phyloP scores from a whole-genome alignment of 2,113 vertebrate species.

The Centropristis striata region DNA sequence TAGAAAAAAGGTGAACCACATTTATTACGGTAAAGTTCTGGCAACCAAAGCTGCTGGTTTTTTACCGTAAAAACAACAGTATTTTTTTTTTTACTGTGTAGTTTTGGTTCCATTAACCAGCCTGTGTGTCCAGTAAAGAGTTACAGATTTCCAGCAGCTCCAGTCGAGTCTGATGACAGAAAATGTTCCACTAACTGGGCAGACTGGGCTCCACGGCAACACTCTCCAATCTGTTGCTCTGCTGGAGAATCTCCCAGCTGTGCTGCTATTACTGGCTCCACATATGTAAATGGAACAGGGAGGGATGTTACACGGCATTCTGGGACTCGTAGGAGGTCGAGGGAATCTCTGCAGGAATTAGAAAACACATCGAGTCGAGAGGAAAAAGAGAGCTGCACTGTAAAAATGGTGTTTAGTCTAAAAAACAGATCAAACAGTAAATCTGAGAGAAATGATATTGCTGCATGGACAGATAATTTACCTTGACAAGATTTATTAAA shows the following conservation, averaged over 20 bases:
- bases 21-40: no score
- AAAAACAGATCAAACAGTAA: no score
- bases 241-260: neutral
- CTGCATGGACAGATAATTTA: no score
- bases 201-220: neutral
- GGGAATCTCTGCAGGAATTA: neutral
- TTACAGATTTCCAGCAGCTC: neutral
- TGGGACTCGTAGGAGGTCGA: conserved; percentile 7
- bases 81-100: no score
- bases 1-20: no score
- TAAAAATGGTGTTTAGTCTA: no score
- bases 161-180: neutral
- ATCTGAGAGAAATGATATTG: no score
- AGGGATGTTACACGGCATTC: neutral
- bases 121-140: neutral
- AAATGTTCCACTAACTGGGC: neutral
- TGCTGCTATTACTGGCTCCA: fast-evolving
- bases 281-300: neutral
- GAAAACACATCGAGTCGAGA: neutral
- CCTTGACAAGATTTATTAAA: no score
- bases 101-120: neutral
- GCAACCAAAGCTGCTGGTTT: no score
- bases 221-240: neutral
- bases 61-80: no score
- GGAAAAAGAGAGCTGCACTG: no score